A percentile compares a stretch with the other conserved stretches of the same genome.
Conservation (phyloP, 1,140 invertebrate genomes). For the Brevipalpus yothersi region DNA sequence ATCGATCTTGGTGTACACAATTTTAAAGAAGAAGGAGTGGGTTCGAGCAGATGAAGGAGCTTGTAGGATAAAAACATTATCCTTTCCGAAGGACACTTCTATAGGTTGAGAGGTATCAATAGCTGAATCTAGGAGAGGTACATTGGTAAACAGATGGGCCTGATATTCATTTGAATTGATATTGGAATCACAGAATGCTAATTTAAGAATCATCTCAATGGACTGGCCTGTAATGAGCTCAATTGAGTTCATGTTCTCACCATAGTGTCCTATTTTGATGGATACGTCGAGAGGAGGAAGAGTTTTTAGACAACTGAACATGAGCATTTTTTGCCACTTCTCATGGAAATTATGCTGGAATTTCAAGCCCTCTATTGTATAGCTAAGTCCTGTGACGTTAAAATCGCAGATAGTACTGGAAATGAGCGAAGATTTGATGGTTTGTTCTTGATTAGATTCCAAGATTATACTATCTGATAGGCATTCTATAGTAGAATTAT, state of each 20-base stretch:
- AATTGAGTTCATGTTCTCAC: neutral
- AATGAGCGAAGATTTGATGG: constrained; percentile 2
- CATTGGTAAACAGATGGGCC: neutral
- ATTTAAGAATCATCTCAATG: neutral
- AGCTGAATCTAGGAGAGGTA: neutral
- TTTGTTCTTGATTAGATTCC: neutral
- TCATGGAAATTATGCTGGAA: constrained; percentile 4
- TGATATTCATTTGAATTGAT: neutral
- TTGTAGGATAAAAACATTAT: neutral
- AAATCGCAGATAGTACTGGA: constrained; percentile 8
- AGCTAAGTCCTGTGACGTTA: neutral
- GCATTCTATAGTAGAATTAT: neutral
- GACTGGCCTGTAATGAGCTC: neutral
- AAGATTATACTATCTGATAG: neutral
- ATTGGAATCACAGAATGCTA: neutral
- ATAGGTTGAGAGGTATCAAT: neutral
- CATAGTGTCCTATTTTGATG: neutral
- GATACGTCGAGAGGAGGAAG: constrained; percentile 11
- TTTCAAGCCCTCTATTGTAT: neutral
- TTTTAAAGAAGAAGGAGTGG: neutral
- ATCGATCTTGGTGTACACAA: neutral
- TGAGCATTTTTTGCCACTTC: constrained; percentile 18
- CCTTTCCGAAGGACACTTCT: neutral
- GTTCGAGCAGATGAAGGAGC: neutral
- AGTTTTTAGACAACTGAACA: constrained; percentile 1